Evolutionary conservation across 1,140 invertebrate species (phyloP).

Genomic region (Anadara kagoshimensis): DNA sequence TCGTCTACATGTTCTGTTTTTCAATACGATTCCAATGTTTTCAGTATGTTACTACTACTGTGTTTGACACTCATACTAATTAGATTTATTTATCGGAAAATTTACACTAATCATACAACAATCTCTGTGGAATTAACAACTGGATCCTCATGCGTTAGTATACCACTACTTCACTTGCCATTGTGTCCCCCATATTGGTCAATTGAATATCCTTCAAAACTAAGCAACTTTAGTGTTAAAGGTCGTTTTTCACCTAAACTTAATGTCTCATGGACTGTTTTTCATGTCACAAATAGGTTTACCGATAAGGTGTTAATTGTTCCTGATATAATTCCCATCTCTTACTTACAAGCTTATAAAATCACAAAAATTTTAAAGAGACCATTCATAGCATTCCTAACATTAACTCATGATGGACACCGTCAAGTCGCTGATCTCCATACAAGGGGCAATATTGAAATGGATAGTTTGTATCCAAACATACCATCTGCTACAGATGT

Average conservation of each 20-base stretch:
- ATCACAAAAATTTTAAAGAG: no score
- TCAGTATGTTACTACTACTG: background rate
- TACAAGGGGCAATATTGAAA: no score
- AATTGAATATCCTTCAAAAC: slow-evolving; percentile 2
- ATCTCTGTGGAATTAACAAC: slow-evolving; percentile 29
- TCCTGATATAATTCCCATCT: slow-evolving; percentile 1
- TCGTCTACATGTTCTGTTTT: background rate
- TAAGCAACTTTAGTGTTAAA: background rate
- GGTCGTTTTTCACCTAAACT: slow-evolving; percentile 19
- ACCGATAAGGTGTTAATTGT: slow-evolving; percentile 9
- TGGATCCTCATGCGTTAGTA: slow-evolving; percentile 16
- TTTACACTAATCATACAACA: background rate
- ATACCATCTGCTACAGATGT: no score
- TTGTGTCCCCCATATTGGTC: slow-evolving; percentile 32
- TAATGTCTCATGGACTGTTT: slow-evolving; percentile 6
- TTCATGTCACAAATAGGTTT: slow-evolving; percentile 19
- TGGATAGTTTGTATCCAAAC: no score
- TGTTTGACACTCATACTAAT: background rate
- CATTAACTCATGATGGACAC: no score
- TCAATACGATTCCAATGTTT: background rate
- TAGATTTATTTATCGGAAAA: background rate
- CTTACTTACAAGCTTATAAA: no score
- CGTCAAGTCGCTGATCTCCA: no score
- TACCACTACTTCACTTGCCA: slow-evolving; percentile 19
- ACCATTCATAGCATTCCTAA: no score